Conservation (phyloP, 2,113 vertebrate genomes). For the Crotalus horridus region DNA sequence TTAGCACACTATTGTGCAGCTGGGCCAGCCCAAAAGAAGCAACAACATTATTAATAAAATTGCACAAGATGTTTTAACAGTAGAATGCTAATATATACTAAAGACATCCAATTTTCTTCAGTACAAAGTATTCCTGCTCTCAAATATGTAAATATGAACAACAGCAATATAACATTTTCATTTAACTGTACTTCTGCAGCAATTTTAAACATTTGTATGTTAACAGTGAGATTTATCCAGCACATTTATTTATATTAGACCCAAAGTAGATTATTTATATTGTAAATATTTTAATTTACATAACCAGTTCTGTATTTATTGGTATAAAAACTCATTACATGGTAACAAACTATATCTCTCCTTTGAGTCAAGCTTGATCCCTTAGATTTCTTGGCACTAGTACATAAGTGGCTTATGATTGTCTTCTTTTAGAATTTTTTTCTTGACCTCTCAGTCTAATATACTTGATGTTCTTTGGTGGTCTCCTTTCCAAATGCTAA, state of each 20-base stretch:
- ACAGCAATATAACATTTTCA: not conserved
- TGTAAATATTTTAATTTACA: not conserved
- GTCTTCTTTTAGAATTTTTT: not conserved
- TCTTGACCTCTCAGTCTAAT: not conserved
- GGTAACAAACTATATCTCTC: not conserved
- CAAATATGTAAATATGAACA: conserved; percentile 10
- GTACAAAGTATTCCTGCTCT: not conserved
- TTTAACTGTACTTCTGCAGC: not conserved
- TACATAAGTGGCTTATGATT: not conserved
- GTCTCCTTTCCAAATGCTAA: not conserved
- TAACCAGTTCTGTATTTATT: not conserved
- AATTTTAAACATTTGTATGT: conserved; percentile 4
- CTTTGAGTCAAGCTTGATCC: not conserved
- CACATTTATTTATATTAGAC: not conserved
- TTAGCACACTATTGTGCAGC: not conserved
- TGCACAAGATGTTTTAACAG: not conserved
- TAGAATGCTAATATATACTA: conserved; percentile 3
- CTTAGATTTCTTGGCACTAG: not conserved
- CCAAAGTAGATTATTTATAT: not conserved
- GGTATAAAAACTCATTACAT: not conserved
- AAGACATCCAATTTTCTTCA: not conserved
- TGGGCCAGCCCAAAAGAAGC: conserved; percentile 7
- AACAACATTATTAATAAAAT: conserved; percentile 1
- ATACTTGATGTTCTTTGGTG: not conserved
- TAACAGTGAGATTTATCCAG: conserved; percentile 5